phyloP scores from a whole-genome alignment of 2,888 invertebrate genomes.

The Andrena trimmerana region DNA sequence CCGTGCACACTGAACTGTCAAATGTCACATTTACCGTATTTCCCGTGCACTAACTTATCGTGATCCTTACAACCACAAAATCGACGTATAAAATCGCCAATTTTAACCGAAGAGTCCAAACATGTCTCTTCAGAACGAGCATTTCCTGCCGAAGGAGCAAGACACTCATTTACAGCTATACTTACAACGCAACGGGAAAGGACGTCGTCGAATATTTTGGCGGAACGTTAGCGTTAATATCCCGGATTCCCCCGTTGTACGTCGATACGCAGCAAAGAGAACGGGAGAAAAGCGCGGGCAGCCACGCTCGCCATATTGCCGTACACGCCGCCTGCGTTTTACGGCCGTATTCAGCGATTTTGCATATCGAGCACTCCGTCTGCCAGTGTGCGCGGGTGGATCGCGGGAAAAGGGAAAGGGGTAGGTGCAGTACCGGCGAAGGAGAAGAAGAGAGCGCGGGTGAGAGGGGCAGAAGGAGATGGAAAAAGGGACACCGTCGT shows the following conservation, averaged over 20 bases:
- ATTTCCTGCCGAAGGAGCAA: neutral
- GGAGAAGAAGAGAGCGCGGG: neutral
- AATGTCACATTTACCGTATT: too few species aligned
- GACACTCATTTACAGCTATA: neutral
- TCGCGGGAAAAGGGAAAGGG: slow-evolving; percentile 52
- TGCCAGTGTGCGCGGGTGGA: slow-evolving; percentile 62
- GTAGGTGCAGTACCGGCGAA: neutral
- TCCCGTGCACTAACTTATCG: too few species aligned
- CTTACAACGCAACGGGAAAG: neutral
- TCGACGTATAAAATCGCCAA: too few species aligned
- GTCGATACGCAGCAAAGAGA: slow-evolving; percentile 43
- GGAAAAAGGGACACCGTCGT: slow-evolving; percentile 47
- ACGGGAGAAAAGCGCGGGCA: slow-evolving; percentile 60
- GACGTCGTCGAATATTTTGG: slow-evolving; percentile 42
- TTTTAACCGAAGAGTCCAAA: neutral
- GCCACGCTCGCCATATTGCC: slow-evolving; percentile 80
- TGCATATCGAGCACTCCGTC: slow-evolving; percentile 78
- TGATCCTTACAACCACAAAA: too few species aligned
- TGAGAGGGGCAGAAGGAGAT: slow-evolving; percentile 11
- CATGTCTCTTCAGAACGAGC: too few species aligned
- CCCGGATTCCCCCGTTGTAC: slow-evolving; percentile 71
- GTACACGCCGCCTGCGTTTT: slow-evolving; percentile 82
- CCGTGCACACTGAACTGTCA: too few species aligned
- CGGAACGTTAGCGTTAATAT: slow-evolving; percentile 74
- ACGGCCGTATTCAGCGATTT: slow-evolving; percentile 83